Conservation (phyloP, 2,888 invertebrate genomes). For the Chrysolina oricalcia region DNA sequence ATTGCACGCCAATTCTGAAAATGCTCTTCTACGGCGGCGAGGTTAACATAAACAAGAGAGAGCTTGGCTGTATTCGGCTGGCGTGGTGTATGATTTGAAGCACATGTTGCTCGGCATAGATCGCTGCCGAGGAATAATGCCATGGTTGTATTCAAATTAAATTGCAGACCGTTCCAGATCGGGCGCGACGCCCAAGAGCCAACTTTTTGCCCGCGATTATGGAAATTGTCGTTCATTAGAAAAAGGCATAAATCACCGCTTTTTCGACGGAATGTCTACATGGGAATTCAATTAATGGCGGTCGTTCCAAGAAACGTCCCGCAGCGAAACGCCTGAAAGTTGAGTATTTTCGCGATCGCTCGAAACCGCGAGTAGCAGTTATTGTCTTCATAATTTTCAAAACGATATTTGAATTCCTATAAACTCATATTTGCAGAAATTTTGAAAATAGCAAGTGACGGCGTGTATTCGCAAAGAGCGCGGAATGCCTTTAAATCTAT, state of each 20-base stretch:
- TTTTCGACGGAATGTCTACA: conserved; percentile 45
- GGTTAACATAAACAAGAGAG: conserved; percentile 65
- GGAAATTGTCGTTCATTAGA: conserved; percentile 51
- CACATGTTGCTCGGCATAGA: conserved; percentile 62
- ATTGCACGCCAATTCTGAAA: conserved; percentile 61
- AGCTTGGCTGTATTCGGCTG: conserved; percentile 62
- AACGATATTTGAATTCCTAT: no score
- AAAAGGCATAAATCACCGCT: conserved; percentile 48
- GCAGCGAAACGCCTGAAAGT: not conserved
- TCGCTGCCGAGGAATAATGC: conserved; percentile 59
- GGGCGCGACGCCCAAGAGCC: conserved; percentile 52
- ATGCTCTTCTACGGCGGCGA: conserved; percentile 63
- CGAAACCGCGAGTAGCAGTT: not conserved
- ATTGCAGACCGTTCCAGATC: conserved; percentile 57
- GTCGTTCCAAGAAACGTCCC: not conserved
- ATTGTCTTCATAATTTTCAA: no score
- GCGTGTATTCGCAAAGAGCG: no score
- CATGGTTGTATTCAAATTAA: conserved; percentile 65
- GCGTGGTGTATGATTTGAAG: conserved; percentile 66
- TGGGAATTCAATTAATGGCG: conserved; percentile 1
- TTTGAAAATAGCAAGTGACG: no score
- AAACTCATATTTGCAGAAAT: no score
- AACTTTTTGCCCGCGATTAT: conserved; percentile 52
- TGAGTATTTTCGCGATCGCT: conserved; percentile 33
- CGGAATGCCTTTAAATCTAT: no score